These are phyloP conservation scores for Sebastes reedi DNA, from an alignment of 2,797 vertebrate genomes.

Conservation along the genomic window DNA sequence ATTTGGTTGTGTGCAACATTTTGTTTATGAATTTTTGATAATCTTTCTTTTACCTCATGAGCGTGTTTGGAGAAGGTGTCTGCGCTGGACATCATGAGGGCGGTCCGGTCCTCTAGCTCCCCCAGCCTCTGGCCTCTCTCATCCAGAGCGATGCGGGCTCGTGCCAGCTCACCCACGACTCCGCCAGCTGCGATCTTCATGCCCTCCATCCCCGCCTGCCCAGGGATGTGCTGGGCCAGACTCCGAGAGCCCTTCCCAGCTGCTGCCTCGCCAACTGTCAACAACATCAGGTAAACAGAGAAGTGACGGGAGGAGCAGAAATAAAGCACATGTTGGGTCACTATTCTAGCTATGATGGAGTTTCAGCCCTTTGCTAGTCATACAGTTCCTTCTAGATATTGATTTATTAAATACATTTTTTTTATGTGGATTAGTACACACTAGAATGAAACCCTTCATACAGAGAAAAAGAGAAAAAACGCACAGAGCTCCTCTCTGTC, in stretches of 20 bases:
- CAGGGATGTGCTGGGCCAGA: conserved; percentile 96
- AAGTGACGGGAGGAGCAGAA: not conserved
- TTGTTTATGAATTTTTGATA: no score
- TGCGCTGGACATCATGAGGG: conserved; percentile 96
- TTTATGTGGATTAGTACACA: not conserved
- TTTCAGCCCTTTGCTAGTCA: not conserved
- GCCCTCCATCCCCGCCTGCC: conserved; percentile 90
- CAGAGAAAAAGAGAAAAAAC: conserved; percentile 62
- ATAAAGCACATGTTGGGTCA: not conserved
- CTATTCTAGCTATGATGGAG: not conserved
- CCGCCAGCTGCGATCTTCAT: conserved; percentile 92
- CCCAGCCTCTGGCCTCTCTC: conserved; percentile 96
- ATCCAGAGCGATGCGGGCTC: conserved; percentile 93
- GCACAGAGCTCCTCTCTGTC: conserved; percentile 98
- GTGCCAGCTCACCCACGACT: conserved; percentile 90
- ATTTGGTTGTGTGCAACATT: not conserved
- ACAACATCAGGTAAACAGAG: not conserved
- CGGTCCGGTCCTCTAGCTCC: conserved; percentile 95
- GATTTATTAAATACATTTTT: not conserved
- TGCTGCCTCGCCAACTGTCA: conserved; percentile 92
- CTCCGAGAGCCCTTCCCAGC: conserved; percentile 95
- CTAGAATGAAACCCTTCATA: not conserved
- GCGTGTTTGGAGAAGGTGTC: conserved; percentile 97
- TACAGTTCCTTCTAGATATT: not conserved
- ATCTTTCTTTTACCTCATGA: conserved; percentile 86